Evolutionary conservation across 1,140 invertebrate species (phyloP), one percentile per base, ranked within the genome.

Genomic region (Zaprionus ghesquierei): DNA sequence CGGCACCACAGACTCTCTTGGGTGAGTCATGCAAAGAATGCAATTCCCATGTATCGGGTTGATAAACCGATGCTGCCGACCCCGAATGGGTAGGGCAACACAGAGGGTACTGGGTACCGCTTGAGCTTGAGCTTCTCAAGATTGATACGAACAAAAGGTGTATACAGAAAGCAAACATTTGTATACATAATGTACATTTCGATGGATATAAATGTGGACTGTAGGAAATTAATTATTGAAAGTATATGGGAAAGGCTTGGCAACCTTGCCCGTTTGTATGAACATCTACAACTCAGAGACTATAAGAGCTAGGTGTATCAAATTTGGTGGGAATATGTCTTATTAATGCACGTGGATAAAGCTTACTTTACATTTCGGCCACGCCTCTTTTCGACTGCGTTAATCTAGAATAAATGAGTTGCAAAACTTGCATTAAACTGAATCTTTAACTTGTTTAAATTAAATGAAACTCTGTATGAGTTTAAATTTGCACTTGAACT

Each of bases 11-110:
- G 15, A 5, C 22, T 44, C 15, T 10, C 8, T 9, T 2, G 13
- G 53, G 8, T 73, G 70, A 73, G 22, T 73, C 70, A 73, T 69
- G 9, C 29, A 22, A 60, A 56, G 70, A 73, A 73, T 73, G 70
- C 70, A 73, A 41, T 73, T 69, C 64, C 31, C 70, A 50, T 69
- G 70, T 69, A 55, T 68, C 18, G 50, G 29, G 18, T 60, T 73
- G 70, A 73, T 73, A 68, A 68, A 73, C 70, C 25, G 70, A 44
- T 68, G 49, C 2, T 54, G 49, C n/a, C n/a, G n/a, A n/a, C n/a
- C 38, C 38, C 13, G 60, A 60, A 68, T 73, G 70, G 70, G 70
- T 38, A 55, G 50, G 56, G 56, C 70, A 44, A 8, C 15, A 44
- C 13, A 13, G 6, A 8, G 15, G 8, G 6, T 20, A 18, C 41